A percentile compares a stretch with the other conserved stretches of the same genome.
Evolutionary conservation across 2,888 invertebrate genomes (phyloP).

Genomic region (Hipparchia sbordonii): DNA sequence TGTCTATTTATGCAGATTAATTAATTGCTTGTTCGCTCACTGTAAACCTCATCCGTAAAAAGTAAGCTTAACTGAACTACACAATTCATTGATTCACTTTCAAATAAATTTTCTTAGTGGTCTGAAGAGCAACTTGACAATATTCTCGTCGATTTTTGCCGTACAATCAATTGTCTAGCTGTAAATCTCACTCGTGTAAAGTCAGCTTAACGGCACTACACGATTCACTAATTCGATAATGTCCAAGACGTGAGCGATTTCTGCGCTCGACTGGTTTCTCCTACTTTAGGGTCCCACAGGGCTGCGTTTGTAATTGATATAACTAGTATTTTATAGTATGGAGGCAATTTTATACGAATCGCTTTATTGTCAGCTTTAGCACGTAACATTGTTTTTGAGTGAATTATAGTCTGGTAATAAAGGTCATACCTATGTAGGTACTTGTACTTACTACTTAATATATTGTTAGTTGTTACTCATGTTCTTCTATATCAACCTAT

Average conservation of each 20-base stretch:
- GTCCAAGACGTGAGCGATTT: constrained; percentile 61
- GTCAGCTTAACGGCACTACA: constrained; percentile 55
- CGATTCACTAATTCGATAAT: constrained; percentile 76
- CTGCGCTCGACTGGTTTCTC: constrained; percentile 62
- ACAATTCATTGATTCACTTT: background rate
- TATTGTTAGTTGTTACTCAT: too few species aligned
- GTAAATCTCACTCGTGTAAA: constrained; percentile 24
- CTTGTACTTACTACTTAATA: too few species aligned
- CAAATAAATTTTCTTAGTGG: background rate
- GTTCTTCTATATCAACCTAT: too few species aligned
- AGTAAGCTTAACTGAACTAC: background rate
- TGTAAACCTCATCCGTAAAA: background rate
- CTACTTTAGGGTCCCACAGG: constrained; percentile 46
- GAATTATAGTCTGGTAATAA: background rate
- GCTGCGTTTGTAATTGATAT: constrained; percentile 45
- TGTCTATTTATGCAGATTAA: background rate
- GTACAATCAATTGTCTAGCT: constrained; percentile 12
- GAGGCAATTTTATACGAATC: constrained; percentile 12
- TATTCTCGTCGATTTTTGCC: constrained; percentile 7
- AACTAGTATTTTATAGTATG: constrained; percentile 41
- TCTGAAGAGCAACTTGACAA: constrained; percentile 4
- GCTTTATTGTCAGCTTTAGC: background rate
- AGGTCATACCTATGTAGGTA: background rate
- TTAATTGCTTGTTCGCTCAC: background rate
- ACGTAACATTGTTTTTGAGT: background rate